A percentile compares a stretch with the other conserved stretches of the same genome.
phyloP scores from a whole-genome alignment of 2,797 vertebrate species.

The Microctenopoma lineatum region DNA sequence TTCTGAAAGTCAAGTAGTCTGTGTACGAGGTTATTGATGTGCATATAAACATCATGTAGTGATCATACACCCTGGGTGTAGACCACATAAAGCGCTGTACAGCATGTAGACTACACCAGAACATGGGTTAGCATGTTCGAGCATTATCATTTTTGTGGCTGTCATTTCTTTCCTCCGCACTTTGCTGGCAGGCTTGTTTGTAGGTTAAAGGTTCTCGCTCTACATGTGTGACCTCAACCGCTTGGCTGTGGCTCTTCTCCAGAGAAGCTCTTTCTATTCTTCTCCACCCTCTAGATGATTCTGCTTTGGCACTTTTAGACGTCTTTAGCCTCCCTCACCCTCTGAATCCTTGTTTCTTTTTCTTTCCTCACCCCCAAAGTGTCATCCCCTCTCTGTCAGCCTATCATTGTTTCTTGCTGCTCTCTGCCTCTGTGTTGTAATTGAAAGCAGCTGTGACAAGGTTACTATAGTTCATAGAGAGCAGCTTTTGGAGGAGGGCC shows the following conservation, averaged over 20 bases:
- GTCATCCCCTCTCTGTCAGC: constrained; percentile 42
- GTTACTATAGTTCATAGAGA: constrained; percentile 80
- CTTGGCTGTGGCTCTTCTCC: constrained; percentile 34
- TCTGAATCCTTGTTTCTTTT: constrained; percentile 38
- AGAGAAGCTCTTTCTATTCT: constrained; percentile 52
- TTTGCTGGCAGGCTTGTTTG: constrained; percentile 30
- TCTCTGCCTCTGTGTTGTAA: constrained; percentile 74
- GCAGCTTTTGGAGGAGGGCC: constrained; percentile 53
- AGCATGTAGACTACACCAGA: constrained; percentile 43
- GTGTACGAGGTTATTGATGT: constrained; percentile 1
- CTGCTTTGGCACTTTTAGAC: constrained; percentile 44
- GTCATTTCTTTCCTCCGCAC: constrained; percentile 32
- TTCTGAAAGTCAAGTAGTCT: not conserved
- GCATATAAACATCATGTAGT: not conserved
- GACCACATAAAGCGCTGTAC: constrained; percentile 45
- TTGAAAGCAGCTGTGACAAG: constrained; percentile 84
- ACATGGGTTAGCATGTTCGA: constrained; percentile 15
- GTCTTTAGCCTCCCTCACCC: constrained; percentile 3
- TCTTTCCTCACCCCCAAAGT: constrained; percentile 49
- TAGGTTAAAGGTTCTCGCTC: constrained; percentile 39
- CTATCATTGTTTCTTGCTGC: constrained; percentile 37
- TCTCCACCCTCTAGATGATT: constrained; percentile 44
- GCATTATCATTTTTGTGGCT: constrained; percentile 9
- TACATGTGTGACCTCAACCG: constrained; percentile 54
- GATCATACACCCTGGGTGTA: constrained; percentile 32